A percentile compares a stretch with the other conserved stretches of the same genome.
phyloP scores from a whole-genome alignment of 2,888 invertebrate genomes.

The Esperia sulphurella region DNA sequence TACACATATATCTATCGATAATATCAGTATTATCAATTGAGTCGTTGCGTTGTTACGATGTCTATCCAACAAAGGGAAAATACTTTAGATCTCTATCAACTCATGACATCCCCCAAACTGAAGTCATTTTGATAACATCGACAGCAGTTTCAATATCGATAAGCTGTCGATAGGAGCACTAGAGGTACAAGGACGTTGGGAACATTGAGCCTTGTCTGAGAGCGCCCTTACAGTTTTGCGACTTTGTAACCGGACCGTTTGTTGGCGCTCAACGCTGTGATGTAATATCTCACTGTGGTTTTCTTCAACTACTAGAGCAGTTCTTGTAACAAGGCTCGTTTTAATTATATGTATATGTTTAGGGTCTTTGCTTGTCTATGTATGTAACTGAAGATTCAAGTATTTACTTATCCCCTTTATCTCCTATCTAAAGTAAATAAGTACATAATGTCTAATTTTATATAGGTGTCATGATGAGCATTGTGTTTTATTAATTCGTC shows the following conservation, averaged over 20 bases:
- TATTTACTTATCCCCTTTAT: no score
- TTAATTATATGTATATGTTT: background rate
- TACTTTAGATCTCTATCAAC: background rate
- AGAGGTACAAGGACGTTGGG: constrained; percentile 1
- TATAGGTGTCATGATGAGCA: no score
- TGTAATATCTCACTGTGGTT: constrained; percentile 15
- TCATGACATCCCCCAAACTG: background rate
- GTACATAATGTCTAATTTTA: no score
- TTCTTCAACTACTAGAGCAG: background rate
- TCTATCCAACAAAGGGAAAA: background rate
- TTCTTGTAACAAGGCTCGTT: background rate
- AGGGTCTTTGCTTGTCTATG: no score
- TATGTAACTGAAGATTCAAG: no score
- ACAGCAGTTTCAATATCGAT: background rate
- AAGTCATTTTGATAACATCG: constrained; percentile 1
- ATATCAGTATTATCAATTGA: background rate
- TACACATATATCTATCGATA: background rate
- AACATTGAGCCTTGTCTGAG: constrained; percentile 1
- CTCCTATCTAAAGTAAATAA: no score
- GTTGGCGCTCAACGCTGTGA: background rate
- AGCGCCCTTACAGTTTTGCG: constrained; percentile 13
- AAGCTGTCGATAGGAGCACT: constrained; percentile 1
- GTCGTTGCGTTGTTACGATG: no score
- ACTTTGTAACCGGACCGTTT: constrained; percentile 13
- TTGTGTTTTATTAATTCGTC: no score